Conservation (phyloP, 1,140 invertebrate genomes). For the Zelostemma sp. region DNA sequence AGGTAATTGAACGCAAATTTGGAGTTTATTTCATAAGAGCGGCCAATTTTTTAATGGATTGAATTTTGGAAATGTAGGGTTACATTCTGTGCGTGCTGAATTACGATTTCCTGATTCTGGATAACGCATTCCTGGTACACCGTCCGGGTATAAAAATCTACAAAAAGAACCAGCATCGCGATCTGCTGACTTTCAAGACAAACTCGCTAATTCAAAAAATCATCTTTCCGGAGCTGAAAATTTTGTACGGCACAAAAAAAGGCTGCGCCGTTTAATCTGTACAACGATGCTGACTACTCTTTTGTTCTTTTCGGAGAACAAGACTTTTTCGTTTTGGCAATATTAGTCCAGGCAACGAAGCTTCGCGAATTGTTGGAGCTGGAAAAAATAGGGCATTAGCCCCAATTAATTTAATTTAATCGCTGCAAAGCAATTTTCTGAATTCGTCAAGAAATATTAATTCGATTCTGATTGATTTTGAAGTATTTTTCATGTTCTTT, state of each 20-base stretch:
- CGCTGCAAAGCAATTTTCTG: neutral
- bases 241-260: conserved; percentile 83
- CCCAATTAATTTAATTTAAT: too few species aligned
- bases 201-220: conserved; percentile 84
- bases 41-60: too few species aligned
- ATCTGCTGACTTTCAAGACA: conserved; percentile 81
- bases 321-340: too few species aligned
- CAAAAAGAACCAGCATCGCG: conserved; percentile 81
- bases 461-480: too few species aligned
- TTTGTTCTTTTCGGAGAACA: too few species aligned
- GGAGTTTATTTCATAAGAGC: too few species aligned
- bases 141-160: conserved; percentile 87
- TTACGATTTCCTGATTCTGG: conserved; percentile 91
- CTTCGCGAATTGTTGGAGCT: too few species aligned
- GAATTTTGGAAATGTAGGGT: conserved; percentile 80
- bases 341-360: too few species aligned
- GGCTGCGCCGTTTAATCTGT: conserved; percentile 81
- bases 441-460: too few species aligned
- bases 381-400: too few species aligned
- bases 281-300: neutral
- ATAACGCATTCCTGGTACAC: conserved; percentile 91
- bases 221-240: conserved; percentile 86
- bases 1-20: conserved; percentile 76
- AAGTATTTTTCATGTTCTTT: too few species aligned
- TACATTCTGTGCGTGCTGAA: conserved; percentile 88